Conservation (phyloP, 2,797 vertebrate genomes). For the Cephalopachus bancanus region DNA sequence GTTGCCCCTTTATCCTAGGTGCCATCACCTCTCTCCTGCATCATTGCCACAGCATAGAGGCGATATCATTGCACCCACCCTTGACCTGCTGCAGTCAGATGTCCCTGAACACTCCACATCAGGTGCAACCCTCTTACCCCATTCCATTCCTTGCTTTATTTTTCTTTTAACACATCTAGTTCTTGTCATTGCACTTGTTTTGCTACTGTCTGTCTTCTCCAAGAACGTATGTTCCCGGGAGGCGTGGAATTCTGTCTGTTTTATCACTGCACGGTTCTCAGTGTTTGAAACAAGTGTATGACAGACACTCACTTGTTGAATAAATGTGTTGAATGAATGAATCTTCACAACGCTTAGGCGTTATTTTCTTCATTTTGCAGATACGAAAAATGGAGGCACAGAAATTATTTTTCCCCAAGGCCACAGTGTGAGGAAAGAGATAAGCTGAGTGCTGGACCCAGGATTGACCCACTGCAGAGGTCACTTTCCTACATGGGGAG, state of each 20-base stretch:
- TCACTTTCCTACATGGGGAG: neutral
- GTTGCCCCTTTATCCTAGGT: neutral
- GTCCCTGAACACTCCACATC: neutral
- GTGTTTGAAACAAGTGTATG: neutral
- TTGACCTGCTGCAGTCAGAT: neutral
- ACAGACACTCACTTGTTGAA: neutral
- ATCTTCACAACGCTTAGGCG: neutral
- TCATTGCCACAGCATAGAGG: neutral
- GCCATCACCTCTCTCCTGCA: neutral
- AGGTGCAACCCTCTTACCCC: accelerated
- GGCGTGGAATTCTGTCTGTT: neutral
- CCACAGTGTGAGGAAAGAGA: neutral
- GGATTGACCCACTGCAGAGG: neutral
- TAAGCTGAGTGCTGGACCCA: accelerated
- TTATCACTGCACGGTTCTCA: neutral
- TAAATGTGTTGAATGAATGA: neutral
- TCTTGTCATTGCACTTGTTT: neutral
- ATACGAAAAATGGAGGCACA: neutral
- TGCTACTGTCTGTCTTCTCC: neutral
- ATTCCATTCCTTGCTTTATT: neutral
- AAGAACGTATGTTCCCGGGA: neutral
- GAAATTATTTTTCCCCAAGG: neutral
- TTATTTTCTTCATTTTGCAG: constrained; percentile 30
- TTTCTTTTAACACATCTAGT: neutral
- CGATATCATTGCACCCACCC: neutral